A percentile compares a stretch with the other conserved stretches of the same genome.
Evolutionary conservation across 2,113 vertebrate species (phyloP).

Genomic region (Gila orcuttii): DNA sequence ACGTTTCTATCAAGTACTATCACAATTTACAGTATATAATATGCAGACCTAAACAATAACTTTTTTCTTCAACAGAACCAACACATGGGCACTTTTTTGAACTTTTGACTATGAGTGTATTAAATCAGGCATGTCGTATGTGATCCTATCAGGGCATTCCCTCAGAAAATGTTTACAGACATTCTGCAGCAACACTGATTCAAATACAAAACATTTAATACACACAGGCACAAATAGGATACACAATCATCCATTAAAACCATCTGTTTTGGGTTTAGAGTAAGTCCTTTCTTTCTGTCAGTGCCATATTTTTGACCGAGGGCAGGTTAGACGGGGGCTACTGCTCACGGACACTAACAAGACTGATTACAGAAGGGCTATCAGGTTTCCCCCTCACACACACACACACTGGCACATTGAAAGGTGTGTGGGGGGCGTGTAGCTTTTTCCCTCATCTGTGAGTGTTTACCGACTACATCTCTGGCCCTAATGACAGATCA

Average conservation of each 20-base stretch:
- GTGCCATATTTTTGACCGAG: constrained; percentile 58
- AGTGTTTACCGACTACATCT: constrained; percentile 35
- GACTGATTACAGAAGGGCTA: constrained; percentile 74
- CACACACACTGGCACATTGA: constrained; percentile 23
- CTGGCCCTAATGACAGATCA: constrained; percentile 38
- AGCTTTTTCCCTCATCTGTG: constrained; percentile 42
- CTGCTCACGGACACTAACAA: constrained; percentile 57
- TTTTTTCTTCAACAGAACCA: background rate
- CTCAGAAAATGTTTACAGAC: constrained; percentile 16
- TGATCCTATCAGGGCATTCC: constrained; percentile 10
- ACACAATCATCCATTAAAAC: constrained; percentile 64
- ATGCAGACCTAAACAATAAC: background rate
- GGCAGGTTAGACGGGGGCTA: constrained; percentile 51
- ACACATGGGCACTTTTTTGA: background rate
- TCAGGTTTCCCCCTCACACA: constrained; percentile 58
- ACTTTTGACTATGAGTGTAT: background rate
- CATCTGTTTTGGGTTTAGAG: constrained; percentile 73
- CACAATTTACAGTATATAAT: background rate
- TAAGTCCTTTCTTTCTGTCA: constrained; percentile 64
- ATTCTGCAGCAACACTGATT: background rate
- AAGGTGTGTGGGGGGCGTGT: too few relatives aligned
- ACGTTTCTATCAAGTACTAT: background rate
- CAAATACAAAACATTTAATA: constrained; percentile 33
- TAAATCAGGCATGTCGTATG: background rate
- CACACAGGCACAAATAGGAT: constrained; percentile 55